Evolutionary conservation across 23 tunicate species (phyloP), one percentile per base, ranked within the genome.

Genomic region (Styela clava): DNA sequence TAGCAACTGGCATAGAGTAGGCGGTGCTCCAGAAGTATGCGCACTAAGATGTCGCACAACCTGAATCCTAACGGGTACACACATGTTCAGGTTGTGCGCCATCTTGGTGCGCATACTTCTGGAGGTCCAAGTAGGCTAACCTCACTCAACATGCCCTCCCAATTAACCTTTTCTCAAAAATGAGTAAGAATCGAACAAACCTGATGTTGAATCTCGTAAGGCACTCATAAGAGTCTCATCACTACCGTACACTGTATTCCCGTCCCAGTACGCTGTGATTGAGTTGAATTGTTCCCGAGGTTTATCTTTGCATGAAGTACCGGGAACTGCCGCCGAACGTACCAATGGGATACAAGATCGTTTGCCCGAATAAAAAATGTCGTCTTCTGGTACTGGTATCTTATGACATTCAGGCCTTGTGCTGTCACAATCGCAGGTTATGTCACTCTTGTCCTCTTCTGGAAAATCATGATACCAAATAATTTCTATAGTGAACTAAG

Each of bases 261-360:
- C 97, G 67, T 91, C 91, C 64, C 86, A 73, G 86, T 77, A 91
- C 0, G 88, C 78, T 7, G 88, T 64, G 25, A 91, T 23, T 2
- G 80, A 35, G 73, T 87, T 87, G 22, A 91, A 33, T 73, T 91
- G 97, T 33, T 91, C 87, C 0, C 73, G 61, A 21, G 90, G 88
- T 34, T 25, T 35, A 16, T 34, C 69, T 2, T 79, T 68, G 74
- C 85, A 86, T 30, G 64, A 44, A 74, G 86, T 56, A 9, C 87
- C 88, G 24, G 72, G 73, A 0, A 56, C 86, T 35, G 82, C 52
- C 2, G 35, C 63, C 16, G 97, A 87, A 1, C 85, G 80, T 20
- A 73, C 61, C 36, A 82, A 31, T 16, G 86, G 85, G 63, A 90
- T 85, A 69, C 96, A 90, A 24, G 84, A 73, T 22, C 77, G 64